Conservation (phyloP, 2,113 vertebrate genomes). For the Tor tambroides region DNA sequence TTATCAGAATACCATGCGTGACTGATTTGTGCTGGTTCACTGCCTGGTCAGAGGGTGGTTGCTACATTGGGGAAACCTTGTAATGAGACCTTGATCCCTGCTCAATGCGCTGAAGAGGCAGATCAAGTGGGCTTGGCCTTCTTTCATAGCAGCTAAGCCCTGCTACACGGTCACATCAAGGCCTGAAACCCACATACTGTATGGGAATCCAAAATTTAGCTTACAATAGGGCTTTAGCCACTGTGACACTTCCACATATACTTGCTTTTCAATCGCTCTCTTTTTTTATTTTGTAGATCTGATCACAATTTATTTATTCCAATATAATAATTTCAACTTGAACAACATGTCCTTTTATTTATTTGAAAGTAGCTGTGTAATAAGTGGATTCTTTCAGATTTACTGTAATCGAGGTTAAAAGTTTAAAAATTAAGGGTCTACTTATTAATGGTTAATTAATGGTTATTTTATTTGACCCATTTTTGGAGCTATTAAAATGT, state of each 20-base stretch:
- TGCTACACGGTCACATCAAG: constrained; percentile 41
- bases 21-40: constrained; percentile 23
- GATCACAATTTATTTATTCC: background rate
- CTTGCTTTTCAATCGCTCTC: background rate
- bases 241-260: background rate
- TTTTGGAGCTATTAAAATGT: background rate
- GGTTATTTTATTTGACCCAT: background rate
- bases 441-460: background rate
- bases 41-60: constrained; percentile 52
- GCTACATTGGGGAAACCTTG: constrained; percentile 52
- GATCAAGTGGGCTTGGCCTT: constrained; percentile 48
- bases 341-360: background rate
- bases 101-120: constrained; percentile 43
- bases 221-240: background rate
- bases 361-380: background rate
- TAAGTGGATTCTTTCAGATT: background rate
- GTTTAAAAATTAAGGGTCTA: no score
- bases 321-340: background rate
- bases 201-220: constrained; percentile 18
- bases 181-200: background rate
- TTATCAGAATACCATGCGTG: constrained; percentile 41
- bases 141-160: constrained; percentile 34
- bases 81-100: constrained; percentile 50
- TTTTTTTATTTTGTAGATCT: background rate
- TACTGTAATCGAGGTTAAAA: background rate